Base-by-base conservation (phyloP, 30 jellyfish, hydroid and myxozoan genomes). In the Aurelia sp. region DNA sequence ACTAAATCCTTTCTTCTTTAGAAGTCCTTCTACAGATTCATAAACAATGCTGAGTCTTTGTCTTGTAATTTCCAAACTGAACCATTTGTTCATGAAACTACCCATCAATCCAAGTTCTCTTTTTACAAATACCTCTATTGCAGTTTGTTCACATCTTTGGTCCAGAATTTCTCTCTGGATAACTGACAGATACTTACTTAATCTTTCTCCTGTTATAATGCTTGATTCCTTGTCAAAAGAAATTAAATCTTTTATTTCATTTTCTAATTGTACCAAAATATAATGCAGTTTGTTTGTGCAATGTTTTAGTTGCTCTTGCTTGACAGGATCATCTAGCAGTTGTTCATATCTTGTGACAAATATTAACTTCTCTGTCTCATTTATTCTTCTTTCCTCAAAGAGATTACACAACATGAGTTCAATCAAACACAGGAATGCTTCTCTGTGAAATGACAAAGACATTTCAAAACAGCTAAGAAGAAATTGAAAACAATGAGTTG, bases 301-400 rank as follows among this genome's bases (percentile, higher is more conserved):
- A 31, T 63, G 70, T 2, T 47, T 44, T 51, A 67, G 2, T 22
- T 71, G 76, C 47, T 72, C 62, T 9, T 17, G 22, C 22, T 67
- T 66, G 17, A 73, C 38, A 5, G 67, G 21, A 57, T 84, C 87
- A 40, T 58, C 84, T 27, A 84, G 24, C 81, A 84, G 33, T 50
- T 84, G 93, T 52, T 84, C 93, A 73, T 71, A 84, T 61, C 63
- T 84, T 38, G 93, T 48, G 38, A 50, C 69, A 12, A 84, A 65
- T 22, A 71, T 38, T 35, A 84, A 27, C 44, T 84, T 84, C 82
- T 84, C 93, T 5, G 31, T 61, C 60, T 84, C 93, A 61, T 73
- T 72, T 13, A 84, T 61, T 40, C 31, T 48, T 33, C 77, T 72
- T 50, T 72, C 84, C 51, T 73, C 85, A 30, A 72, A 65, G 66